A percentile compares a stretch with the other conserved stretches of the same genome.
These are phyloP conservation scores for Alviniconcha marisindica DNA, from an alignment of 1,140 invertebrate genomes.

Conservation along the genomic window DNA sequence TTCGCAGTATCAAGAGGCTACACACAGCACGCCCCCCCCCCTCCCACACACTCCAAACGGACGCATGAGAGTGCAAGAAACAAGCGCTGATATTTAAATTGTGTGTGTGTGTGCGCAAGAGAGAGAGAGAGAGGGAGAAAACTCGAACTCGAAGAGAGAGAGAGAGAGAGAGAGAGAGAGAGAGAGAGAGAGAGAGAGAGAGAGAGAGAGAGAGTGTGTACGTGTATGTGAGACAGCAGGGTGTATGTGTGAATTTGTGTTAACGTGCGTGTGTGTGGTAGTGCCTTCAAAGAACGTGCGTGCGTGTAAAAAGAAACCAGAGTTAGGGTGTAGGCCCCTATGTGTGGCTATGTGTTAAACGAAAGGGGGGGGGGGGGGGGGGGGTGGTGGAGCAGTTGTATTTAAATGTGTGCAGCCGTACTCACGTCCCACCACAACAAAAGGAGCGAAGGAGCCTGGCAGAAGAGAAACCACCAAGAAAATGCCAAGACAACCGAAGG, in stretches of 20 bases:
- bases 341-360: slow-evolving; percentile 5
- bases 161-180: neutral
- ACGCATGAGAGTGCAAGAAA: too few species aligned
- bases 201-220: too few species aligned
- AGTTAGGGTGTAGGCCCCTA: neutral
- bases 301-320: neutral
- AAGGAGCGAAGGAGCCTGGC: neutral
- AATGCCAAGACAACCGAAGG: neutral
- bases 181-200: neutral
- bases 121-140: too few species aligned
- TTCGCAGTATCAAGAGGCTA: too few species aligned
- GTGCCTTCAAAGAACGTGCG: neutral
- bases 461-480: neutral
- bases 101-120: too few species aligned
- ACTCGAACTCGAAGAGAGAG: neutral
- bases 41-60: too few species aligned
- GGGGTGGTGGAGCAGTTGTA: neutral
- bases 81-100: too few species aligned
- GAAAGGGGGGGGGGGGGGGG: too few species aligned
- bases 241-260: slow-evolving; percentile 9
- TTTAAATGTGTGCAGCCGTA: neutral
- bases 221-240: too few species aligned
- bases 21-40: too few species aligned
- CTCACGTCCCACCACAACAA: neutral
- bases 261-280: neutral